Conservation (phyloP, 2,113 vertebrate genomes). For the Alexandromys fortis region DNA sequence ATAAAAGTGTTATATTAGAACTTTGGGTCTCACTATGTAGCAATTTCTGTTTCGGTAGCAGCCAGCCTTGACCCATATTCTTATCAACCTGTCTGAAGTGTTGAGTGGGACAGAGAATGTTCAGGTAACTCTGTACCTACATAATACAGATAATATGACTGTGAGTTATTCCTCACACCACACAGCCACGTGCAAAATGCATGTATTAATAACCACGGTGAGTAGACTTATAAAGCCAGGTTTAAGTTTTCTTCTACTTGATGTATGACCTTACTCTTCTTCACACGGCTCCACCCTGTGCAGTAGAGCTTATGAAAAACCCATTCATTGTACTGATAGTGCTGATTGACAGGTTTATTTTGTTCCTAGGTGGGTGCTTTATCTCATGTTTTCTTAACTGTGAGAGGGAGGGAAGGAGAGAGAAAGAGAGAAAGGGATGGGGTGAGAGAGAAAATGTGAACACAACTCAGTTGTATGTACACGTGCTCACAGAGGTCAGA, state of each 20-base stretch:
- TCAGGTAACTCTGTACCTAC: neutral
- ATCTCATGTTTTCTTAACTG: neutral
- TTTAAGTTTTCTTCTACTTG: neutral
- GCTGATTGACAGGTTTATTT: neutral
- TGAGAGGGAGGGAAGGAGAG: neutral
- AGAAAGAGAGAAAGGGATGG: neutral
- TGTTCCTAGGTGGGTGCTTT: neutral
- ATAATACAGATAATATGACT: neutral
- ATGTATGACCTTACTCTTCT: neutral
- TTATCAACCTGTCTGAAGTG: neutral
- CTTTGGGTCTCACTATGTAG: neutral
- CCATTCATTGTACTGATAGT: neutral
- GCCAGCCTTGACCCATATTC: neutral
- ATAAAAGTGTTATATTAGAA: neutral
- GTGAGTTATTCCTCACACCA: neutral
- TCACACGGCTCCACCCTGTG: neutral
- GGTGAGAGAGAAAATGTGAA: neutral
- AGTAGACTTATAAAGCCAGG: neutral
- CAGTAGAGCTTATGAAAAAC: neutral
- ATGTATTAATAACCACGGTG: neutral
- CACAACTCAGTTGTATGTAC: neutral
- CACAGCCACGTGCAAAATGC: neutral
- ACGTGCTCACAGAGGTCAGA: neutral
- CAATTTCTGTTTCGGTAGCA: neutral
- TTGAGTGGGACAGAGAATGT: neutral